These are phyloP conservation scores for Urocyon cinereoargenteus DNA, from an alignment of 2,797 vertebrate genomes.

Conservation along the genomic window DNA sequence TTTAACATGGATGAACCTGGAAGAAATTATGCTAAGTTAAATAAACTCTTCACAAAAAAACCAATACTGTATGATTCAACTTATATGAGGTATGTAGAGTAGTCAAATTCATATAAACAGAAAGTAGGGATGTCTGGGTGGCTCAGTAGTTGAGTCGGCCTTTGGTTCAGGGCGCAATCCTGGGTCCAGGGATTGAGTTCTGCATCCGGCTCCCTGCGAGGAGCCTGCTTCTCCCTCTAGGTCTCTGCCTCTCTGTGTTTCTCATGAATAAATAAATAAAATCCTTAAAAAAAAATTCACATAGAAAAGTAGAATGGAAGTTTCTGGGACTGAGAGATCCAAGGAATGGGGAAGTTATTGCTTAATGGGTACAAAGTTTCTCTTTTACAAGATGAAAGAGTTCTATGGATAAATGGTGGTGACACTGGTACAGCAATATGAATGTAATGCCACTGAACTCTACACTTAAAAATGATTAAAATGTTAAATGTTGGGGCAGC, in stretches of 20 bases:
- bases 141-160: too few relatives aligned
- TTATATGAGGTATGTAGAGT: background rate
- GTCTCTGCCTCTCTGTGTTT: too few relatives aligned
- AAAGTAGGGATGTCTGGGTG: background rate
- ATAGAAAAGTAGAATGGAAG: background rate
- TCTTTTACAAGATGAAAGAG: constrained; percentile 10
- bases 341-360: background rate
- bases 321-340: background rate
- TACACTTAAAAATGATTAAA: background rate
- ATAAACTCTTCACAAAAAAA: constrained; percentile 16
- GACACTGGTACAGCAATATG: background rate
- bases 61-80: background rate
- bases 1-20: background rate
- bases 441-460: background rate
- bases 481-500: background rate
- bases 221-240: too few relatives aligned
- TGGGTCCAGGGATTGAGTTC: too few relatives aligned
- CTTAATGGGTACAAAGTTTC: background rate
- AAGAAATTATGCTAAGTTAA: constrained; percentile 6
- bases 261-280: too few relatives aligned
- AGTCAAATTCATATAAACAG: background rate
- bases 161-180: too few relatives aligned
- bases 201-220: too few relatives aligned
- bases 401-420: background rate
- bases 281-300: too few relatives aligned